Evolutionary conservation across 2,888 invertebrate genomes (phyloP).

Genomic region (Oxystoma pomonae): DNA sequence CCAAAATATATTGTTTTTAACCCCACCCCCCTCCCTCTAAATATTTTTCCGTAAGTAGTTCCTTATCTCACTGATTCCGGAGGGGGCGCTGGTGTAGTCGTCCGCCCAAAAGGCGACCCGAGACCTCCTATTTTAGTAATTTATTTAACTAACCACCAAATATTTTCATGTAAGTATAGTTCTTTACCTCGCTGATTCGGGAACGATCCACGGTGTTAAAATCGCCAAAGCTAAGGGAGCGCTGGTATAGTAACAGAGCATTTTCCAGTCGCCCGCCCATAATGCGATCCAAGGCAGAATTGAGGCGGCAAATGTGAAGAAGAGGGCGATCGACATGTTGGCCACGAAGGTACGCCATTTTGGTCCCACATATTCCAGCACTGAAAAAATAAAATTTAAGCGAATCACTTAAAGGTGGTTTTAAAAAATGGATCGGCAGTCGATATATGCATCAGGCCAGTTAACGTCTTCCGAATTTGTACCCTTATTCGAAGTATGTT

Average conservation of each 20-base stretch:
- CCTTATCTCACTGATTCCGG: too few species aligned
- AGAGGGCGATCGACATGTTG: slow-evolving; percentile 86
- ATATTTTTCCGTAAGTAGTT: too few species aligned
- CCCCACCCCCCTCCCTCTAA: too few species aligned
- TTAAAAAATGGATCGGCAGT: background rate
- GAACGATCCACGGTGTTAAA: slow-evolving; percentile 72
- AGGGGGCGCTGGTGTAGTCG: too few species aligned
- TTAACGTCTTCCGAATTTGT: too few species aligned
- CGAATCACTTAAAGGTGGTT: background rate
- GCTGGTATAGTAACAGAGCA: slow-evolving; percentile 74
- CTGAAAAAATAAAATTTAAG: slow-evolving; percentile 49
- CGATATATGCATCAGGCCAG: too few species aligned
- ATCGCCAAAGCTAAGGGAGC: slow-evolving; percentile 67
- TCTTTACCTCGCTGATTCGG: slow-evolving; percentile 82
- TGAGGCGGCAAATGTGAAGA: slow-evolving; percentile 79
- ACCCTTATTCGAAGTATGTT: too few species aligned
- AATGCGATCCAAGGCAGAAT: slow-evolving; percentile 82
- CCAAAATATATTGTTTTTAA: too few species aligned
- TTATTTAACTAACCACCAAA: too few species aligned
- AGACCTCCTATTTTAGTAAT: too few species aligned
- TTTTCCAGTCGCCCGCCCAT: slow-evolving; percentile 74
- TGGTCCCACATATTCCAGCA: slow-evolving; percentile 84
- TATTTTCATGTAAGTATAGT: too few species aligned
- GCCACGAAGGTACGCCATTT: slow-evolving; percentile 88
- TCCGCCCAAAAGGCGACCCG: too few species aligned